Evolutionary conservation across 2,888 invertebrate species (phyloP).

Genomic region (Hirtodrosophila trivittata): DNA sequence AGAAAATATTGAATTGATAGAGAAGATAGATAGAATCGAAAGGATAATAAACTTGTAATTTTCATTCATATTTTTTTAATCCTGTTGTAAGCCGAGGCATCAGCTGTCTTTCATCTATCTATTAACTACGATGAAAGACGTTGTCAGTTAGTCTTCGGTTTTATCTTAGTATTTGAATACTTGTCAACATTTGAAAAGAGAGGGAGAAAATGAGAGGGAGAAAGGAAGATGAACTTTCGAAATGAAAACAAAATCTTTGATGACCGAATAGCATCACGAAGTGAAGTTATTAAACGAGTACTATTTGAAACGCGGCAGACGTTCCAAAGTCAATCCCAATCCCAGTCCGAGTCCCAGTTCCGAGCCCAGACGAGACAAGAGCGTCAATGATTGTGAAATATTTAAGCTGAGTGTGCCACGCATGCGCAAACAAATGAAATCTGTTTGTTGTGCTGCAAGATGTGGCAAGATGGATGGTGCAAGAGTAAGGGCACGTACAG

Average conservation of each 20-base stretch:
- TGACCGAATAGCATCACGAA: slow-evolving; percentile 68
- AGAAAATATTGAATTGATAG: no score
- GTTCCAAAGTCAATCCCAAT: slow-evolving; percentile 1
- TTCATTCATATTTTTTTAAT: no score
- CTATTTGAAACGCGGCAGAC: slow-evolving; percentile 21
- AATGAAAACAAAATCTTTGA: slow-evolving; percentile 71
- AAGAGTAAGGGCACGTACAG: slow-evolving; percentile 64
- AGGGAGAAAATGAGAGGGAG: background rate
- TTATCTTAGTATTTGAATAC: no score
- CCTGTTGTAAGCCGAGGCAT: no score
- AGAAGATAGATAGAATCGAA: no score
- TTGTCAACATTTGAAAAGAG: no score
- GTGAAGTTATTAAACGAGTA: no score
- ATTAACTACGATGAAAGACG: no score
- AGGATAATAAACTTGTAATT: no score
- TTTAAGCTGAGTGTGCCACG: slow-evolving; percentile 65
- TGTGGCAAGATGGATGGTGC: slow-evolving; percentile 52
- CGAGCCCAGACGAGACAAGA: slow-evolving; percentile 17
- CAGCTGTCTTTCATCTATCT: no score
- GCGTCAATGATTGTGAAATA: slow-evolving; percentile 54
- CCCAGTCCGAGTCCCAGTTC: slow-evolving; percentile 20
- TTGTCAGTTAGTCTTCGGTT: no score
- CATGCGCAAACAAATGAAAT: slow-evolving; percentile 73
- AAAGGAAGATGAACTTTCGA: slow-evolving; percentile 62
- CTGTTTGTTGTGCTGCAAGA: slow-evolving; percentile 40